Conservation (phyloP, 2,113 vertebrate species). For the Aptenodytes forsteri region DNA sequence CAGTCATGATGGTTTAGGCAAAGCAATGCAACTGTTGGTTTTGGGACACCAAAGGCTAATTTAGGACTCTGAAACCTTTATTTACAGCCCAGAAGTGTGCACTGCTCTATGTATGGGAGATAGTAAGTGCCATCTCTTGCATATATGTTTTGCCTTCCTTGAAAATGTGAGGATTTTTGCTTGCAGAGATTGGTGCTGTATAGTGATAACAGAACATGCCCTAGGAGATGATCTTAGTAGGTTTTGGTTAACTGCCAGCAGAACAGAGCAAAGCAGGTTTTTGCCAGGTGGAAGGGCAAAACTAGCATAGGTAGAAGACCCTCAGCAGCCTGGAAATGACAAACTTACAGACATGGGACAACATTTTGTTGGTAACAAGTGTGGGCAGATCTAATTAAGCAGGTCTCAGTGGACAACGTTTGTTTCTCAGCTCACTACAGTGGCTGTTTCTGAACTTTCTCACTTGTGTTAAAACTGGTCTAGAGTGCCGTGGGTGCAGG, state of each 20-base stretch:
- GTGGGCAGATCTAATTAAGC: not conserved
- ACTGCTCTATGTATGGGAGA: not conserved
- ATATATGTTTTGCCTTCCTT: not conserved
- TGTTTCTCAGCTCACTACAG: not conserved
- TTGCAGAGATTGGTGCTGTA: not conserved
- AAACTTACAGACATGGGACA: not conserved
- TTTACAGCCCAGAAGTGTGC: not conserved
- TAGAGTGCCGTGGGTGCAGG: not conserved
- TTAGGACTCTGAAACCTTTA: not conserved
- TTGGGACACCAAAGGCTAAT: not conserved
- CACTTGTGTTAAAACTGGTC: not conserved
- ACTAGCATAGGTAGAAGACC: not conserved
- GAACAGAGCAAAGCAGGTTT: not conserved
- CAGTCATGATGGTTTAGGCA: not conserved
- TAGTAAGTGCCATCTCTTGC: not conserved
- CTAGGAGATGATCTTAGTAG: not conserved
- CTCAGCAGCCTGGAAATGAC: not conserved
- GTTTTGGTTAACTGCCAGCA: not conserved
- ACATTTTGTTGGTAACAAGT: not conserved
- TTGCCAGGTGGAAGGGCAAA: not conserved
- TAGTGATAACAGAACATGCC: not conserved
- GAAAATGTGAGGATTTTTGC: not conserved
- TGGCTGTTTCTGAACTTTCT: not conserved
- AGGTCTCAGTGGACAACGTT: not conserved
- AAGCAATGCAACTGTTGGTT: not conserved